A percentile compares a stretch with the other conserved stretches of the same genome.
phyloP scores from a whole-genome alignment of 1,140 invertebrate genomes.

The Aphaenogaster floridana region DNA sequence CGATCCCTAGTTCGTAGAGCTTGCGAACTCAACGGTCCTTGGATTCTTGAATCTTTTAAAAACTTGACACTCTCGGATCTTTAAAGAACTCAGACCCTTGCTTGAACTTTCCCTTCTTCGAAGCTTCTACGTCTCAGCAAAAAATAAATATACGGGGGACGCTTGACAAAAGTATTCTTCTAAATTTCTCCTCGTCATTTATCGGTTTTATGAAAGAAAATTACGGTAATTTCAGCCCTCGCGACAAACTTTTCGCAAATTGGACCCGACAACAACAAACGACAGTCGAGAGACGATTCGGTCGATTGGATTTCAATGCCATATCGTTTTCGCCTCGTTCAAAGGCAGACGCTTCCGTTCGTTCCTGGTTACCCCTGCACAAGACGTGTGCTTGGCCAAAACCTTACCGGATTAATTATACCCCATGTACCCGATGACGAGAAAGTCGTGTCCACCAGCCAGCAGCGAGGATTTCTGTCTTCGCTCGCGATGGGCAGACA shows the following conservation, averaged over 20 bases:
- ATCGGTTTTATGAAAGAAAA: not conserved
- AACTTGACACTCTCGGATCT: not conserved
- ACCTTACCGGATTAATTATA: conserved; percentile 62
- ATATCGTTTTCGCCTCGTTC: conserved; percentile 58
- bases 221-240: not conserved
- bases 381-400: conserved; percentile 28
- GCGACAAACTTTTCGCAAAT: not conserved
- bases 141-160: not conserved
- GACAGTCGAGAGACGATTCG: conserved; percentile 2
- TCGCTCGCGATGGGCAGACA: not conserved
- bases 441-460: conserved; percentile 35
- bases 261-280: conserved; percentile 17
- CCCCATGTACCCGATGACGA: conserved; percentile 40
- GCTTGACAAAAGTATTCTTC: not conserved
- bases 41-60: not conserved
- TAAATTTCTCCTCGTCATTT: not conserved
- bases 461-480: conserved; percentile 10
- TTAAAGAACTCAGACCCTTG: not conserved
- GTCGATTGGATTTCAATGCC: conserved; percentile 61
- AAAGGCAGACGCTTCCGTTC: conserved; percentile 8
- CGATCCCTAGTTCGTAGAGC: not conserved
- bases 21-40: not conserved
- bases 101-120: not conserved
- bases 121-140: not conserved
- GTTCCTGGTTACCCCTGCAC: conserved; percentile 48